Base-by-base conservation (phyloP, 2,797 vertebrate genomes). In the Lates japonicus region DNA sequence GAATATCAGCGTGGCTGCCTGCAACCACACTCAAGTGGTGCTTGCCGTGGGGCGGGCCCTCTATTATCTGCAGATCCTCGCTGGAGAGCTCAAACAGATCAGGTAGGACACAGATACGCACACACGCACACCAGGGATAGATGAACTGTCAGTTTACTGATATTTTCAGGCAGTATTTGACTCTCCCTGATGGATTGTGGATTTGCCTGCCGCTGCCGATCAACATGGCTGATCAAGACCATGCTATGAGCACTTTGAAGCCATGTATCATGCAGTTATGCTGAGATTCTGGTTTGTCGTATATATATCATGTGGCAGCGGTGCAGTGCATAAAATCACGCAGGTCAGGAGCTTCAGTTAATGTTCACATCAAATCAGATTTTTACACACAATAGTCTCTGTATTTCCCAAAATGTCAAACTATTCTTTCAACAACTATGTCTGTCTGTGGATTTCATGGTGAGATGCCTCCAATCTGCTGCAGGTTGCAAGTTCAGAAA, bases 1-100 rank as follows among this genome's bases (percentile, higher is more conserved):
- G 85, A 99, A 99, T 94, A 98, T 99, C 94, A 99, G 98, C 0
- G 98, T 99, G 69, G 98, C 98, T 1, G 98, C 98, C 62, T 99
- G 98, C 80, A 99, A 99, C 93, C 97, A 96, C 86, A 97, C 96
- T 76, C 98, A 99, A 93, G 98, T 99, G 64, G 98, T 99, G 39
- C 97, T 99, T 5, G 98, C 98, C 0, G 98, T 99, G 83, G 98
- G 98, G 2, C 88, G 98, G 71, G 97, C 97, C 19, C 95, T 99
- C 3, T 99, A 97, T 90, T 99, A 99, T 92, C 95, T 99, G 88
- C 97, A 99, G 95, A 99, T 99, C 88, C 96, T 95, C 9, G 95
- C 96, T 0, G 97, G 97, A 89, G 97, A 99, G 76, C 98, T 99
- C 71, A 97, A 97, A 72, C 98, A 99, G 94, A 98, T 98, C 94